Evolutionary conservation across 2,888 invertebrate species (phyloP).

Genomic region (Ectemnius continuus): DNA sequence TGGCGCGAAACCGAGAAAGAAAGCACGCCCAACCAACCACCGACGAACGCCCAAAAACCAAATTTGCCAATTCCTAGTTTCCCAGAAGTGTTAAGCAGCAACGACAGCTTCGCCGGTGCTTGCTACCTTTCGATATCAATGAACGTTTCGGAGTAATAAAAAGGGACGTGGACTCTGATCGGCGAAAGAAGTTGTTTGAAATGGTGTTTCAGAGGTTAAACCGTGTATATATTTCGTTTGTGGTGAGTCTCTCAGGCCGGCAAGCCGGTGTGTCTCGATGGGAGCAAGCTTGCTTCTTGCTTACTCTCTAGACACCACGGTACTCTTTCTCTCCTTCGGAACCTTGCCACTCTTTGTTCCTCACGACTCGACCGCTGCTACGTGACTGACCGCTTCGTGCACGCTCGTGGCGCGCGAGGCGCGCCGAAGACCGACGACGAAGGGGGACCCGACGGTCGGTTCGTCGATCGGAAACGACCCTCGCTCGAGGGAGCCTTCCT

Average conservation of each 20-base stretch:
- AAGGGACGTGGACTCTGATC: too few species aligned
- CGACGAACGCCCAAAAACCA: too few species aligned
- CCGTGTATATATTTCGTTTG: too few species aligned
- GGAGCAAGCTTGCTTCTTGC: constrained; percentile 28
- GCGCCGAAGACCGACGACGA: constrained; percentile 61
- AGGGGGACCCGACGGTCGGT: constrained; percentile 65
- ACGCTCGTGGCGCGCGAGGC: constrained; percentile 55
- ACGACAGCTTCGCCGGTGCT: too few species aligned
- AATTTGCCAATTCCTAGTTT: too few species aligned
- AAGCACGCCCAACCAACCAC: too few species aligned
- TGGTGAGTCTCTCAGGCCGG: constrained; percentile 17
- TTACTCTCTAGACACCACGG: constrained; percentile 25
- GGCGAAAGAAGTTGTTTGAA: too few species aligned
- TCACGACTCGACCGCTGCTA: constrained; percentile 66
- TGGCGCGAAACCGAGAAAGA: too few species aligned
- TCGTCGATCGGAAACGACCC: constrained; percentile 70
- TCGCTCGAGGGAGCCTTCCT: constrained; percentile 64
- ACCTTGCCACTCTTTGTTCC: constrained; percentile 61
- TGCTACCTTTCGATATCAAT: too few species aligned
- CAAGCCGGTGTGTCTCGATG: constrained; percentile 31
- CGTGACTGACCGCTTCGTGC: constrained; percentile 69
- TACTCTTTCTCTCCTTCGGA: constrained; percentile 28
- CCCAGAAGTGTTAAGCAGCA: too few species aligned
- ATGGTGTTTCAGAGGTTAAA: too few species aligned
- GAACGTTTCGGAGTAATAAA: too few species aligned